Evolutionary conservation across 2,797 vertebrate species (phyloP), one percentile per base, ranked within the genome.

Genomic region (Platalea minor): DNA sequence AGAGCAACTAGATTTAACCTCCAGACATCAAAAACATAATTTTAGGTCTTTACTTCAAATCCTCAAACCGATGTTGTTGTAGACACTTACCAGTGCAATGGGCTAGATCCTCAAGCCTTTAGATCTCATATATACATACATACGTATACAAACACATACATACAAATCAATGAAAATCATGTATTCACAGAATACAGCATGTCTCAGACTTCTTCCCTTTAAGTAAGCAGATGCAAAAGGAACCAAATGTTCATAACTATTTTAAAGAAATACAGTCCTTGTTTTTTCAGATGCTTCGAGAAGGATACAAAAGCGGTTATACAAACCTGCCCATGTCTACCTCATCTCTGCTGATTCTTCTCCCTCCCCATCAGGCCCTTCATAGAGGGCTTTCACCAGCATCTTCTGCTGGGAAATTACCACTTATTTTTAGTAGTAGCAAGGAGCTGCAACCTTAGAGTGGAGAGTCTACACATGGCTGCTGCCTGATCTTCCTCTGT

Each of bases 101-200:
- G 41, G 54, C 41, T n/a, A 28, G 6, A 21, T 33, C 19, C 23
- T 33, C 28, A 20, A 61, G 48, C 13, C 57, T 54, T 69, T 24
- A 10, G 4, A 21, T 12, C 23, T 21, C 29, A 11, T 4, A 53
- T 6, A 20, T 1, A 35, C 1, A 11, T 17, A 23, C 3, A 3
- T 11, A 59, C 14, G 25, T 13, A 35, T 23, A 59, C 7, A n/a
- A 7, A 60, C 7, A 54, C 11, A 9, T 5, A 11, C 11, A 26
- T 6, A 10, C 4, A 25, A 25, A 41, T 9, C 39, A 33, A 12
- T 18, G 20, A 24, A 79, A 75, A 81, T 8, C 33, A 41, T 3
- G 10, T 10, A 14, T 8, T 41, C 26, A 13, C 19, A 67, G 33
- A 50, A 11, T 1, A 43, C 13, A 10, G 31, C 43, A n/a, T 21